These are phyloP conservation scores for Tetragonula clypearis DNA, from an alignment of 1,140 invertebrate species.

Conservation along the genomic window DNA sequence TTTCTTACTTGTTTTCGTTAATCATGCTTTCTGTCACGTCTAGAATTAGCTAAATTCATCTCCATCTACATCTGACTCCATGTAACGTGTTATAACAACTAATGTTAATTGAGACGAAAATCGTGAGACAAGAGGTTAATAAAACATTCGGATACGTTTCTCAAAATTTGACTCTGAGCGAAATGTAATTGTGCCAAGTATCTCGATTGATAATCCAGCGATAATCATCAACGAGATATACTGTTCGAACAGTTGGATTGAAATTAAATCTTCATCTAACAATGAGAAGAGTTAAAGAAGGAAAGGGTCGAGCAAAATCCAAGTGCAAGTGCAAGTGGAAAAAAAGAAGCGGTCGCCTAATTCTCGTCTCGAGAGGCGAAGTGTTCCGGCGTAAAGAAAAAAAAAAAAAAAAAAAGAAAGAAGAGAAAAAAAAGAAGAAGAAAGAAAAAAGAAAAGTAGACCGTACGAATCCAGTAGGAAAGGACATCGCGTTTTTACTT, in stretches of 20 bases:
- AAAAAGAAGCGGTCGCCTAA: not conserved
- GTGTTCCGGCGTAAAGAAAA: not conserved
- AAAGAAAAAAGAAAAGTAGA: not conserved
- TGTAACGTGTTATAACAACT: too few species aligned
- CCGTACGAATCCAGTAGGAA: not conserved
- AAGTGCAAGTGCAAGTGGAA: not conserved
- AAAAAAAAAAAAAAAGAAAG: not conserved
- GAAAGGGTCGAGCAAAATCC: not conserved
- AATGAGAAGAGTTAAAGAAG: not conserved
- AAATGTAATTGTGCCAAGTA: too few species aligned
- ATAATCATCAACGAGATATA: too few species aligned
- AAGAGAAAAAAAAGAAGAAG: not conserved
- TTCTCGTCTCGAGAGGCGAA: not conserved
- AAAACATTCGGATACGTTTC: too few species aligned
- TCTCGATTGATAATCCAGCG: too few species aligned
- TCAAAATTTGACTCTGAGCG: too few species aligned
- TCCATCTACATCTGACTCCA: too few species aligned
- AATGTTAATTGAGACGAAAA: too few species aligned
- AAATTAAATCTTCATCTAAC: not conserved
- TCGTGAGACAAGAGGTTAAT: too few species aligned
- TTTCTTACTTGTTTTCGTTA: too few species aligned
- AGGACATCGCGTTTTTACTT: constrained; percentile 1
- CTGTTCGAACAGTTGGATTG: not conserved
- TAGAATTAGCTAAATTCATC: too few species aligned
- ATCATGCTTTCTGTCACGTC: too few species aligned